These are phyloP conservation scores for Pocota personata DNA, from an alignment of 2,888 invertebrate genomes.

Conservation along the genomic window DNA sequence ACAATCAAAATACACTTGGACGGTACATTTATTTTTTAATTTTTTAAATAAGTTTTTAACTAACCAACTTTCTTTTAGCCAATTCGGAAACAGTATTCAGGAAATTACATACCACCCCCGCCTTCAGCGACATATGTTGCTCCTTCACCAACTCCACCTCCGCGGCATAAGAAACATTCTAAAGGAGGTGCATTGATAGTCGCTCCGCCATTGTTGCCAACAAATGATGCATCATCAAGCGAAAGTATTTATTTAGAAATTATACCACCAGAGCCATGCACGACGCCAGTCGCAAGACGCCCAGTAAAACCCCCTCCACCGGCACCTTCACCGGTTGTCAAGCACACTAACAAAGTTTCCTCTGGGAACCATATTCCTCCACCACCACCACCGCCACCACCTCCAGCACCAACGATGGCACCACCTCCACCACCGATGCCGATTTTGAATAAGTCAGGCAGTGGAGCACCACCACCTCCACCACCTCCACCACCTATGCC, in stretches of 20 bases:
- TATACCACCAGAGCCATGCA: background rate
- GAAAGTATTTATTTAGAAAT: constrained; percentile 52
- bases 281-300: background rate
- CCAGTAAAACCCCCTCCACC: constrained; percentile 31
- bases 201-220: constrained; percentile 20
- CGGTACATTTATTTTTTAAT: constrained; percentile 71
- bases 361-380: background rate
- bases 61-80: constrained; percentile 34
- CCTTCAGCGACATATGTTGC: constrained; percentile 43
- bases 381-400: constrained; percentile 65
- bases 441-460: background rate
- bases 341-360: background rate
- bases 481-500: constrained; percentile 59
- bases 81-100: background rate
- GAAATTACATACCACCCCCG: constrained; percentile 39
- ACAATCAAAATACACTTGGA: constrained; percentile 79
- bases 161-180: constrained; percentile 15
- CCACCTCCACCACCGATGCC: constrained; percentile 7
- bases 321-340: background rate
- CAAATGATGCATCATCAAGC: background rate
- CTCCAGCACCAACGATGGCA: background rate
- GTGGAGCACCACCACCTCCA: constrained; percentile 26
- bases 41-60: background rate
- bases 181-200: constrained; percentile 55
- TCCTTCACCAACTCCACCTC: constrained; percentile 9